phyloP scores from a whole-genome alignment of 2,113 vertebrate genomes.

The Dryoscopus gambensis region DNA sequence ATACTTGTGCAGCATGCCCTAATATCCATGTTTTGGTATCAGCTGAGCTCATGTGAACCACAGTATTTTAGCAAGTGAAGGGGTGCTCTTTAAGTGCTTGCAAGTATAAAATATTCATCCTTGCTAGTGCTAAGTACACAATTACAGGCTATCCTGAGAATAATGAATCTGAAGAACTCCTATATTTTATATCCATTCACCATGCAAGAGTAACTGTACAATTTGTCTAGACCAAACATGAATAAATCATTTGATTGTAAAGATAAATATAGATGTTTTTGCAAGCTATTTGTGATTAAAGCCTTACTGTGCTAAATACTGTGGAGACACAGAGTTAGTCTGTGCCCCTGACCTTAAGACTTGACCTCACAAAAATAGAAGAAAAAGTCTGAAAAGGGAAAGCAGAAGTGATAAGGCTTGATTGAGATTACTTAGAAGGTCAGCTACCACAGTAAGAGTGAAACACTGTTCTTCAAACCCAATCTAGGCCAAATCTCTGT shows the following conservation, averaged over 20 bases:
- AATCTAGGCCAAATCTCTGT: background rate
- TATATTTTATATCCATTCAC: background rate
- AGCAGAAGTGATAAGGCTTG: background rate
- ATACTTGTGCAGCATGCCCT: background rate
- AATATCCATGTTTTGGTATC: background rate
- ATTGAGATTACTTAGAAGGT: background rate
- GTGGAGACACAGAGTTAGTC: background rate
- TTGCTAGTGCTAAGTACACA: background rate
- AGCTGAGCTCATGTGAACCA: background rate
- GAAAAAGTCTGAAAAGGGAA: background rate
- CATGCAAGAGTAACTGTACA: background rate
- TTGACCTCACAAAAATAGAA: background rate
- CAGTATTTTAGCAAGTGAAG: background rate
- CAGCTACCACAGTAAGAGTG: background rate
- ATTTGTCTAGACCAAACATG: background rate
- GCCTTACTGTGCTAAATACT: background rate
- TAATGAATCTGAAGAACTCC: background rate
- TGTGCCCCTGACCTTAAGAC: background rate
- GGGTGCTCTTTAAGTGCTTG: background rate
- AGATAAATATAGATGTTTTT: background rate
- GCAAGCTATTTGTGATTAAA: background rate
- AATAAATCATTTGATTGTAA: background rate
- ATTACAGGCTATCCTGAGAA: background rate
- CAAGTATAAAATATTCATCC: background rate
- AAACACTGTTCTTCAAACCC: background rate